A percentile compares a stretch with the other conserved stretches of the same genome.
phyloP scores from a whole-genome alignment of 2,113 vertebrate genomes.

The Nesospiza acunhae region DNA sequence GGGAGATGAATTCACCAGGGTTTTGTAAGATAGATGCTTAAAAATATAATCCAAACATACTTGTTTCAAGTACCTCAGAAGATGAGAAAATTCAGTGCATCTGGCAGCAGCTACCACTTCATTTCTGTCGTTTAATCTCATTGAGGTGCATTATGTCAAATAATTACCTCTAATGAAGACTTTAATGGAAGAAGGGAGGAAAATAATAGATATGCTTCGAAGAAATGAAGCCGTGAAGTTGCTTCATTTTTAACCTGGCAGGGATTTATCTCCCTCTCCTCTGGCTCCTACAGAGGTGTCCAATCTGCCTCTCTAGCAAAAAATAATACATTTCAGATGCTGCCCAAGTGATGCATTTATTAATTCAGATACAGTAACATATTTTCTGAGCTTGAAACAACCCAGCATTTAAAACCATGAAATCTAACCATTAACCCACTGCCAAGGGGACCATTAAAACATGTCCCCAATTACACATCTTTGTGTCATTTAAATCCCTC shows the following conservation, averaged over 20 bases:
- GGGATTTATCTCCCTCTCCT: not conserved
- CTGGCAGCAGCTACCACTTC: constrained; percentile 6
- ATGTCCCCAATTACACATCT: not conserved
- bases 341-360: not conserved
- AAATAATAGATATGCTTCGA: not conserved
- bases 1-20: not conserved
- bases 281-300: not conserved
- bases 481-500: not conserved
- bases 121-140: constrained; percentile 23
- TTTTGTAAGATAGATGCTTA: not conserved
- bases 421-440: not conserved
- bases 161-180: constrained; percentile 30
- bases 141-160: constrained; percentile 30
- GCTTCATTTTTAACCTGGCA: not conserved
- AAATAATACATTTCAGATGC: not conserved
- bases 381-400: not conserved
- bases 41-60: not conserved
- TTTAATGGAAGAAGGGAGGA: not conserved
- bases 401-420: not conserved
- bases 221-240: not conserved
- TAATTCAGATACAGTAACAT: not conserved
- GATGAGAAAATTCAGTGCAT: not conserved
- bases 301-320: not conserved
- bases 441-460: not conserved
- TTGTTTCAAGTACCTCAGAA: not conserved